These are phyloP conservation scores for Cyprinodon variegatus DNA, from an alignment of 2,113 vertebrate genomes.

Conservation along the genomic window DNA sequence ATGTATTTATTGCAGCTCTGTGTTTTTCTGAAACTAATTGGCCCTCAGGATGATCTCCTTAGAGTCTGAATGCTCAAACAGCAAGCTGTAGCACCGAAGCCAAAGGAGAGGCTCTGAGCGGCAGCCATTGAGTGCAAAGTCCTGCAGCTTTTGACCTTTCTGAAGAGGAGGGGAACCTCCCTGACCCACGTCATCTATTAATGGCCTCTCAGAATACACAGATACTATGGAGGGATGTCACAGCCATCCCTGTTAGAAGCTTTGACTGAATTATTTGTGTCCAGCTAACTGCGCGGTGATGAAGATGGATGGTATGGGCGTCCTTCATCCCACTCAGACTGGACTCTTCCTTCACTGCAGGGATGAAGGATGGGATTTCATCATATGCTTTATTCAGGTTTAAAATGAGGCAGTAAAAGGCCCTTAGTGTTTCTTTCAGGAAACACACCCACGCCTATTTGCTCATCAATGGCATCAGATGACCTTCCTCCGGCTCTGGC, in stretches of 20 bases:
- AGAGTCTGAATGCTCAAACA: background rate
- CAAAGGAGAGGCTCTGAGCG: constrained; percentile 11
- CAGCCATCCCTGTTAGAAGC: constrained; percentile 3
- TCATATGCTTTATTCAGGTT: constrained; percentile 20
- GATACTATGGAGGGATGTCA: background rate
- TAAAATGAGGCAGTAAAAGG: background rate
- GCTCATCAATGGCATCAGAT: constrained; percentile 38
- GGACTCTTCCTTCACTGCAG: constrained; percentile 6
- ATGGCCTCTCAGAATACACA: constrained; percentile 4
- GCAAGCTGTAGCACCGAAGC: background rate
- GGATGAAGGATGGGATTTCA: constrained; percentile 26
- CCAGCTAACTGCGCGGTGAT: constrained; percentile 31
- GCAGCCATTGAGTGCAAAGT: background rate
- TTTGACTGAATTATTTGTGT: constrained; percentile 28
- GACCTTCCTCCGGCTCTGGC: constrained; percentile 16
- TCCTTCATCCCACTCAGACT: constrained; percentile 4
- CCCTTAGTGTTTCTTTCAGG: background rate
- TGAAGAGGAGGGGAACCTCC: constrained; percentile 15
- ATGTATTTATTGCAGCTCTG: background rate
- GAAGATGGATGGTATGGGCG: constrained; percentile 26
- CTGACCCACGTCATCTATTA: constrained; percentile 30
- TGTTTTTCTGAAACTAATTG: background rate
- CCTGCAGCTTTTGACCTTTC: constrained; percentile 31
- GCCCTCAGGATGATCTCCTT: background rate
- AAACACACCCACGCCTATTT: constrained; percentile 16